Percentiles rank a stretch among this genome's conserved stretches.
These are phyloP conservation scores for Dicentrarchus labrax DNA, from an alignment of 2,113 vertebrate species.

Conservation along the genomic window DNA sequence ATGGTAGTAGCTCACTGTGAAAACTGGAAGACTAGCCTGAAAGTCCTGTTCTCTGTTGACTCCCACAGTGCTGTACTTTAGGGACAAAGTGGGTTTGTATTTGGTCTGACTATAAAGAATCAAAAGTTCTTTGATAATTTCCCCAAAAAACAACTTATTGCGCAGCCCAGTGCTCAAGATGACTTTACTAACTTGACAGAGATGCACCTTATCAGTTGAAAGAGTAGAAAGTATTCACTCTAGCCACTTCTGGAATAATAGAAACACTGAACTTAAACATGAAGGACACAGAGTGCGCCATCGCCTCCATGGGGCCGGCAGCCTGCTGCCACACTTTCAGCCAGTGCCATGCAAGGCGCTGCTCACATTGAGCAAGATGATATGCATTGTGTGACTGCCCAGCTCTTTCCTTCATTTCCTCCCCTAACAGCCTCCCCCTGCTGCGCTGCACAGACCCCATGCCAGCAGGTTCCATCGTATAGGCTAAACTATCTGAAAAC, in stretches of 20 bases:
- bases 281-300: not conserved
- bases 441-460: conserved; percentile 48
- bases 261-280: not conserved
- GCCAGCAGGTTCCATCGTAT: conserved; percentile 12
- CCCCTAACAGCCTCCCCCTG: conserved; percentile 42
- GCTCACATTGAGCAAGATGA: conserved; percentile 40
- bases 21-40: too few species aligned
- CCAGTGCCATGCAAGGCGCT: conserved; percentile 4
- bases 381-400: conserved; percentile 31
- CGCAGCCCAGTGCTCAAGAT: not conserved
- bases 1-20: not conserved
- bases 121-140: too few species aligned
- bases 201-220: not conserved
- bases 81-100: not conserved
- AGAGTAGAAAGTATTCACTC: not conserved
- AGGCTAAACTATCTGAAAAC: conserved; percentile 31
- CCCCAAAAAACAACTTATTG: not conserved
- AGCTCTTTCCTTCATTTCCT: conserved; percentile 48
- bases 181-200: not conserved
- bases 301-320: not conserved
- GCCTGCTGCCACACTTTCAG: conserved; percentile 3
- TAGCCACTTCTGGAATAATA: not conserved
- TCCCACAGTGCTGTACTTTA: too few species aligned
- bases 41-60: too few species aligned
- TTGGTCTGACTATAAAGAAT: not conserved